Conservation (phyloP, 1,140 invertebrate species). For the Ceratina calcarata region DNA sequence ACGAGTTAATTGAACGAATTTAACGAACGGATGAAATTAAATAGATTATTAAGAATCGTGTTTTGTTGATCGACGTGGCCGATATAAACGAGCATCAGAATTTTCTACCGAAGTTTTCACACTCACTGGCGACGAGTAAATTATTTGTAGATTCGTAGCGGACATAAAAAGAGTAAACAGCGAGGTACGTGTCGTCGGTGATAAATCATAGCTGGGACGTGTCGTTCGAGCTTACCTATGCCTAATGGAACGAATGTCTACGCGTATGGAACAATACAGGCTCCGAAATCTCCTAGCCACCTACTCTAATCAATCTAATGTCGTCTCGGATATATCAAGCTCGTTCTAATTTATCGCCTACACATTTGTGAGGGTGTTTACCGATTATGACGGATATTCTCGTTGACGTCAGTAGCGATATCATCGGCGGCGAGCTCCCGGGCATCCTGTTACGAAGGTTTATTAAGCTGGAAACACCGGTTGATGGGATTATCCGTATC, state of each 20-base stretch:
- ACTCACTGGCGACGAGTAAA: too few species aligned
- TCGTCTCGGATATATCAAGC: constrained; percentile 49
- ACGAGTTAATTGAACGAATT: too few species aligned
- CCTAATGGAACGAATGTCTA: background rate
- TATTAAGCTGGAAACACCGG: constrained; percentile 47
- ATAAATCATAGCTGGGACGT: too few species aligned
- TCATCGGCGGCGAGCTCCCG: constrained; percentile 17
- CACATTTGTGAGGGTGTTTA: constrained; percentile 34
- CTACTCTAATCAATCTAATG: constrained; percentile 66
- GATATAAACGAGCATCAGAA: too few species aligned
- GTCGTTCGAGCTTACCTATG: background rate
- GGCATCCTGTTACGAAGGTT: constrained; percentile 36
- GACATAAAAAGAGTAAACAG: too few species aligned
- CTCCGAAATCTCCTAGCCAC: constrained; percentile 9
- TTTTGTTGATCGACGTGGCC: too few species aligned
- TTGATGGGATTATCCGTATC: constrained; percentile 49
- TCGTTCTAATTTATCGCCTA: constrained; percentile 59
- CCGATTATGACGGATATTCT: constrained; percentile 65
- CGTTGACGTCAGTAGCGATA: constrained; percentile 46
- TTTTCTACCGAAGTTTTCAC: too few species aligned
- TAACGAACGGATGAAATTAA: too few species aligned
- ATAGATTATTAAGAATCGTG: too few species aligned
- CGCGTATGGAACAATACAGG: background rate
- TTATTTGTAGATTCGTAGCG: too few species aligned
- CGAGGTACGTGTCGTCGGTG: too few species aligned